Base-by-base conservation (phyloP, 2,113 vertebrate species). In the Neolamprologus ventralis region DNA sequence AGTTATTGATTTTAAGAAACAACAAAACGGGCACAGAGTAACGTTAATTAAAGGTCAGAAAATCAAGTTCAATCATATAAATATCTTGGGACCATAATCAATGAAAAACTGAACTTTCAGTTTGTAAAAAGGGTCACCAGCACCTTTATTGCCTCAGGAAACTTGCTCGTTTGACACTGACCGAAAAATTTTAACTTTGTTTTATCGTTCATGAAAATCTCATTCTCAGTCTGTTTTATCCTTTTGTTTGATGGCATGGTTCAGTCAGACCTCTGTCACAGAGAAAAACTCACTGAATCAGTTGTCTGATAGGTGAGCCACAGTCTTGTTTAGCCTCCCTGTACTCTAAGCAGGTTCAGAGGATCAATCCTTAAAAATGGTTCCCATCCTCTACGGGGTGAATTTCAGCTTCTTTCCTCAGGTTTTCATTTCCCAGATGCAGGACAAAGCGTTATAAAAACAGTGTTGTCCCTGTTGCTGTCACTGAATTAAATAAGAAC, bases 11-110 rank as follows among this genome's bases (percentile, higher is more conserved):
- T 28, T 28, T 57, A 28, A 8, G 54, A 57, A 28, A 28, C 23
- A 58, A 16, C 23, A 58, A 26, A 57, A 16, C 0, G 4, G 13
- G 55, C 55, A 28, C 3, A 0, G 1, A 16, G 1, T 57, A 1
- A 0, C 55, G 28, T 57, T 57, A 14, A 57, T 3, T 57, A 14
- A 26, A 58, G 23, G 13, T 58, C 13, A 28, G 7, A 28, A 28
- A 58, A 14, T 57, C 23, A 28, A 28, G 55, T 58, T 5, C 4
- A 28, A 5, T 58, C 55, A 57, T 57, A 28, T 57, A 28, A 57
- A 58, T 3, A 58, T 28, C 2, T 58, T 0, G 55, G 13, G 3
- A 58, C 23, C 7, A 16, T 5, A 57, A 57, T 57, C 23, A 28
- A 58, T 58, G 55, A 57, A 57, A 58, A 58, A 28, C 7, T 58